Conservation (phyloP, 2,113 vertebrate genomes). For the Taurulus bubalis region DNA sequence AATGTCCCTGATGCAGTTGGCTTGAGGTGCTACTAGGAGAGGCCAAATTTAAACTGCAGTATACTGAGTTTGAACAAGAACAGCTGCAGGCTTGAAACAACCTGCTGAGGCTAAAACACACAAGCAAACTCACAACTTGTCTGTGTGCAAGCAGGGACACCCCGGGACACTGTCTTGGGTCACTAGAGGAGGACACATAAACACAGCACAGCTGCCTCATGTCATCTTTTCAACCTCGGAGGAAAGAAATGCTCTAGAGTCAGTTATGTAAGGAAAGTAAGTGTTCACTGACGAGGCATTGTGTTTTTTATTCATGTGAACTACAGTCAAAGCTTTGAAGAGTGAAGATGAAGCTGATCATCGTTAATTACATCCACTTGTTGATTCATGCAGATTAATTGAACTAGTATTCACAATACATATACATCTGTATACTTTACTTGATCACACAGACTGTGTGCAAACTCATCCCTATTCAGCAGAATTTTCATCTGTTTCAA, state of each 20-base stretch:
- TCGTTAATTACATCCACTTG: neutral
- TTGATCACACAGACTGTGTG: neutral
- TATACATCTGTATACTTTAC: neutral
- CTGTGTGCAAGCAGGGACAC: constrained; percentile 74
- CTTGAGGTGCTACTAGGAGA: constrained; percentile 60
- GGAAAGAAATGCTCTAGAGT: constrained; percentile 18
- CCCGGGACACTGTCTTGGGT: constrained; percentile 73
- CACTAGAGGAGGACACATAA: constrained; percentile 75
- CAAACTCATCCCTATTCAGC: constrained; percentile 23
- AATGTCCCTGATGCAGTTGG: constrained; percentile 31
- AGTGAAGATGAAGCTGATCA: neutral
- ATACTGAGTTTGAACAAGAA: constrained; percentile 67
- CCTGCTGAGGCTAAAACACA: constrained; percentile 81
- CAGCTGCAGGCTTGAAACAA: constrained; percentile 79
- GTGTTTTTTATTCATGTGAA: constrained; percentile 7
- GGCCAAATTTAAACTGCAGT: constrained; percentile 67
- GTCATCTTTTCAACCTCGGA: constrained; percentile 57
- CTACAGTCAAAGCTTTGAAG: neutral
- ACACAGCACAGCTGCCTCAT: constrained; percentile 83
- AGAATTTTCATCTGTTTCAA: neutral
- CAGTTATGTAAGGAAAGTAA: constrained; percentile 60
- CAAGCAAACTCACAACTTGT: constrained; percentile 80
- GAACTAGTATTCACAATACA: neutral
- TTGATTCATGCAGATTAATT: constrained; percentile 21
- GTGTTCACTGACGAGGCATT: constrained; percentile 40